Evolutionary conservation across 2,888 invertebrate species (phyloP), one percentile per base, ranked within the genome.

Genomic region (Coecobrya sp.): DNA sequence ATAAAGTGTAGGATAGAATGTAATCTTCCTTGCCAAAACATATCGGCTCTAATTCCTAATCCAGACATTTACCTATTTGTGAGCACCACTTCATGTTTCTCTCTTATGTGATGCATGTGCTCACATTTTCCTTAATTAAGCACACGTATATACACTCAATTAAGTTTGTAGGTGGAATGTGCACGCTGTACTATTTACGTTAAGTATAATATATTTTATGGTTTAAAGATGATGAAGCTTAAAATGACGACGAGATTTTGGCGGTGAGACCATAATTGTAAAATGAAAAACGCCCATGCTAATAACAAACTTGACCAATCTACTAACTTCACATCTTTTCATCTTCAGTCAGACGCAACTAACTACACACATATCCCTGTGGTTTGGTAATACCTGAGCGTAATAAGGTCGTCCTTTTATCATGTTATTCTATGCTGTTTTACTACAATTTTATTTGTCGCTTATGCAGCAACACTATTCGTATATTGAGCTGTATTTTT

Each of bases 231-330:
- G 2, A 55, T 55, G n/a, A 19, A 1, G 16, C 19, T 55, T 16
- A 55, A 55, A 73, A 49, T 49, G 76, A 45, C 49, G 76, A 45
- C 76, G 45, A 76, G 42, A 45, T 76, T 49, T 16, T 22, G 42
- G 5, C 1, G 45, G 49, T 10, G 7, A 42, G 13, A 76, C 76
- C 49, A 22, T 49, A 76, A 76, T 76, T 30, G 10, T 76, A 19
- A n/a, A 76, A 76, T 19, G 3, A 73, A 76, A 73, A 76, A 76
- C 76, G 76, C 76, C 76, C 76, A 22, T 76, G 76, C n/a, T 76
- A 45, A 11, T 49, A 76, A 5, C n/a, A 19, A 49, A 2, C 73
- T 55, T n/a, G n/a, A n/a, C 8, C 55, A 55, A 16, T 16, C 1
- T 55, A 2, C n/a, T n/a, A n/a, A n/a, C n/a, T n/a, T 55, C 1